Conservation (phyloP, 2,113 vertebrate genomes). For the Corydoras maculifer region DNA sequence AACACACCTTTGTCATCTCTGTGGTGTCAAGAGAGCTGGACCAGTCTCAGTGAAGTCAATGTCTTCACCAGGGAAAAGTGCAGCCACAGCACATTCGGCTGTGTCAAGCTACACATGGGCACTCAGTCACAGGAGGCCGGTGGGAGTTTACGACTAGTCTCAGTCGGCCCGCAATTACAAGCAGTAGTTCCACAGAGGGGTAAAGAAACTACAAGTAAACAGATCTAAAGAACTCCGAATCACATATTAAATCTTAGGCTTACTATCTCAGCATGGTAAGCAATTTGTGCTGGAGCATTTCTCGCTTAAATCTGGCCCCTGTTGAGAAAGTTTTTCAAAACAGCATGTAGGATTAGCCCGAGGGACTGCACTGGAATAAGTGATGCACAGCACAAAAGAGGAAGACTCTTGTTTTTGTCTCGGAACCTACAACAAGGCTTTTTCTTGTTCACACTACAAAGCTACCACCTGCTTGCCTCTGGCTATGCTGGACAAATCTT, state of each 20-base stretch:
- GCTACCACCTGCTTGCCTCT: slow-evolving; percentile 17
- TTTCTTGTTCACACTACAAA: slow-evolving; percentile 17
- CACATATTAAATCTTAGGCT: background rate
- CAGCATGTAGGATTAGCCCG: background rate
- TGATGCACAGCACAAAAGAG: slow-evolving; percentile 8
- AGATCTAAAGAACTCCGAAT: background rate
- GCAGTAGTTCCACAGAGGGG: background rate
- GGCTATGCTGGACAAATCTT: slow-evolving; percentile 29
- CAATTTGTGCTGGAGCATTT: background rate
- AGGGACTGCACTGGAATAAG: slow-evolving; percentile 8
- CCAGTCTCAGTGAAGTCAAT: slow-evolving; percentile 16
- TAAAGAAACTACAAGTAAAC: background rate
- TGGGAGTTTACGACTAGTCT: slow-evolving; percentile 13
- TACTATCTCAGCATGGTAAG: background rate
- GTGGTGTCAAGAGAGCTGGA: slow-evolving; percentile 18
- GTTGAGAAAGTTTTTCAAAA: background rate
- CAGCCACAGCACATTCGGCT: slow-evolving; percentile 68
- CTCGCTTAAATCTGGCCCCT: background rate
- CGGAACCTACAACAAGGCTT: slow-evolving; percentile 5
- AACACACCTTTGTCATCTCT: slow-evolving; percentile 1
- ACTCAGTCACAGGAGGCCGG: slow-evolving; percentile 12
- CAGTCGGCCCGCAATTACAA: slow-evolving; percentile 10
- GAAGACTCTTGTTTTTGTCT: slow-evolving; percentile 15
- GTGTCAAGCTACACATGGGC: slow-evolving; percentile 58
- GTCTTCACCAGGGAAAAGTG: slow-evolving; percentile 48